phyloP scores from a whole-genome alignment of 2,888 invertebrate genomes.

The Isoperla grammatica region DNA sequence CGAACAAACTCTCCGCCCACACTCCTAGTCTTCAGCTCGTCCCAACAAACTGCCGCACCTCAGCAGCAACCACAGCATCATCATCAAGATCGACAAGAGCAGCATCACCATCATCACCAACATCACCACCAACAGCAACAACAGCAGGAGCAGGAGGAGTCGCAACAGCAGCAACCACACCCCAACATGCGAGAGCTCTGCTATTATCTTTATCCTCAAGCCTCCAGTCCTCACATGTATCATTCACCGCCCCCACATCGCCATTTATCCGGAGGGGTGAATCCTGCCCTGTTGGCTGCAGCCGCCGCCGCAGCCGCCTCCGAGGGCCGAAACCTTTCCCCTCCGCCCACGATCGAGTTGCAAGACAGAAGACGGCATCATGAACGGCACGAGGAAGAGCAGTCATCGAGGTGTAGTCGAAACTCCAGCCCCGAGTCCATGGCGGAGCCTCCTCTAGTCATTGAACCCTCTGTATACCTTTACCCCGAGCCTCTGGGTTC shows the following conservation, averaged over 20 bases:
- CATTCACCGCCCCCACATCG: background rate
- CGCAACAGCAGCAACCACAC: conserved; percentile 27
- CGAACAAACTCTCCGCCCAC: conserved; percentile 12
- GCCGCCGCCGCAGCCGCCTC: conserved; percentile 44
- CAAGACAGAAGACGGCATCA: conserved; percentile 11
- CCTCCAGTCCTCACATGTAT: conserved; percentile 11
- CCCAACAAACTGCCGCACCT: conserved; percentile 22
- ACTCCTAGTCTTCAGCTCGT: conserved; percentile 9
- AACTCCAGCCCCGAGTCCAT: background rate
- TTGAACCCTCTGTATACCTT: conserved; percentile 36
- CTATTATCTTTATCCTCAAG: conserved; percentile 41
- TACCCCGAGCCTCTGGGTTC: conserved; percentile 36
- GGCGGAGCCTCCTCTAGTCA: conserved; percentile 15
- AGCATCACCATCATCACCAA: conserved; percentile 41
- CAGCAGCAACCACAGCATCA: conserved; percentile 26
- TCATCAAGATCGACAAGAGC: conserved; percentile 36
- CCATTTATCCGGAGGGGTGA: conserved; percentile 25
- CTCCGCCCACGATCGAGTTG: conserved; percentile 23
- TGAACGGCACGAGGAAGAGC: conserved; percentile 19
- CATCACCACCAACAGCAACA: conserved; percentile 35
- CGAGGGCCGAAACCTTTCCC: conserved; percentile 35
- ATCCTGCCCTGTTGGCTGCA: conserved; percentile 50
- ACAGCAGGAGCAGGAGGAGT: conserved; percentile 32
- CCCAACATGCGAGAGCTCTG: conserved; percentile 39
- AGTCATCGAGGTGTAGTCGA: conserved; percentile 16